Base-by-base conservation (phyloP, 1,140 invertebrate genomes). In the Acarapis woodi region DNA sequence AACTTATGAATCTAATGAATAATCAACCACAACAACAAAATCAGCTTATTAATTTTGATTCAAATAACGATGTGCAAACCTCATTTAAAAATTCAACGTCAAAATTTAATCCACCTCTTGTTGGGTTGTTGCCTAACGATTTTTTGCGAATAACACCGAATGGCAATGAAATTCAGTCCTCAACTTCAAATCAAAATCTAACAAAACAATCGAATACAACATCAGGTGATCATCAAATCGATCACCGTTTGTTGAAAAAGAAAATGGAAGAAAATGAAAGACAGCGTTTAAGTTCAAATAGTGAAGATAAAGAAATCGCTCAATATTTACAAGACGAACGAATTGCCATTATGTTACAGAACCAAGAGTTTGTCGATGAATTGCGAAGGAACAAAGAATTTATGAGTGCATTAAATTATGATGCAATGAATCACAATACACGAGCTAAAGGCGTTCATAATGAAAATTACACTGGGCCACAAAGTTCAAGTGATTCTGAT, bases 281-380 rank as follows among this genome's bases (percentile, higher is more conserved):
- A 29, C 50, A 44, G 44, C 42, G 39, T n/a, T 25, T 49, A 43
- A 32, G 49, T 31, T 29, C 52, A 51, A 43, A 46, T 48, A 41
- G 37, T 31, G 49, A 49, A 25, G 62, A 63, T 46, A 53, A 56
- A 16, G 61, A 62, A 34, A 48, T 63, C 26, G 60, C 65, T 2
- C 64, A 60, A 45, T 62, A 63, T 48, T 56, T 70, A 39, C 68
- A 68, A 44, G 76, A 79, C 48, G 73, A 78, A 52, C 62, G 73
- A 44, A 73, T 87, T 38, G 78, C 78, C 1, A 63, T 82, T 38
- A 73, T 82, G 55, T 57, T 87, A 34, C 79, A 87, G 53, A 85
- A 85, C 51, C 76, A 80, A 53, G 79, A 87, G 56, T 87, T 87
- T 49, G 72, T 87, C 66, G 67, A 72, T 28, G 74, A 82, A 51